These are phyloP conservation scores for Rhagologus leucostigma DNA, from an alignment of 2,113 vertebrate genomes.

Conservation along the genomic window DNA sequence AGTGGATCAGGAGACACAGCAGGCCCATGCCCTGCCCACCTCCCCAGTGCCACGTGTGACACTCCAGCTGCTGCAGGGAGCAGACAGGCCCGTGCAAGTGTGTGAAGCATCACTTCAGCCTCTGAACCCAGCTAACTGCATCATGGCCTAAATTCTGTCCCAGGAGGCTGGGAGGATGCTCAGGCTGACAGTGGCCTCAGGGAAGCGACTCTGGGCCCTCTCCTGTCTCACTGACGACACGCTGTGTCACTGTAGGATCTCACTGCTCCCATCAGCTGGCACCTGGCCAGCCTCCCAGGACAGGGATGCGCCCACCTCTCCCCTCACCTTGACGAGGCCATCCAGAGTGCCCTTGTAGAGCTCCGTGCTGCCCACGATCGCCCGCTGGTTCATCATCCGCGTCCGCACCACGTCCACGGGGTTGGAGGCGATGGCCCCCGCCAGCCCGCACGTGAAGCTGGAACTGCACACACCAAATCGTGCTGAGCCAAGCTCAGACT, in stretches of 20 bases:
- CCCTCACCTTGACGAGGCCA: constrained; percentile 85
- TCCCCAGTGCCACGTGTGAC: rapidly evolving
- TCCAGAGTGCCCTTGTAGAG: constrained; percentile 89
- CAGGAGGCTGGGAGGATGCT: neutral
- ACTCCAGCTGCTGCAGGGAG: neutral
- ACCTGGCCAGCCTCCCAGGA: neutral
- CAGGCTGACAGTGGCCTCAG: neutral
- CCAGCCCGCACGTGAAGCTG: constrained; percentile 89
- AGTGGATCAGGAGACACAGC: neutral
- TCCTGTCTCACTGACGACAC: neutral
- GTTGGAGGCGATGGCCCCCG: constrained; percentile 89
- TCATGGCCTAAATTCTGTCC: neutral
- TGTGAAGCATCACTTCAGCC: neutral
- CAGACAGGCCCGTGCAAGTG: neutral
- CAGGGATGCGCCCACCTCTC: neutral
- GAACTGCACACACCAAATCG: constrained; percentile 69
- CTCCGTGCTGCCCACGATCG: constrained; percentile 66
- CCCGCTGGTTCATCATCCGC: constrained; percentile 94
- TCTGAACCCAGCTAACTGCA: neutral
- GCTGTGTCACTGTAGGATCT: rapidly evolving
- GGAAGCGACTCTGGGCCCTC: neutral
- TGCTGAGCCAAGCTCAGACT: neutral
- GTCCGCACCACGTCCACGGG: constrained; percentile 92
- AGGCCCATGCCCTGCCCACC: neutral
- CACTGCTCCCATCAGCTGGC: neutral